Conservation (phyloP, 2,113 vertebrate species). For the Genyomyrus donnyi region DNA sequence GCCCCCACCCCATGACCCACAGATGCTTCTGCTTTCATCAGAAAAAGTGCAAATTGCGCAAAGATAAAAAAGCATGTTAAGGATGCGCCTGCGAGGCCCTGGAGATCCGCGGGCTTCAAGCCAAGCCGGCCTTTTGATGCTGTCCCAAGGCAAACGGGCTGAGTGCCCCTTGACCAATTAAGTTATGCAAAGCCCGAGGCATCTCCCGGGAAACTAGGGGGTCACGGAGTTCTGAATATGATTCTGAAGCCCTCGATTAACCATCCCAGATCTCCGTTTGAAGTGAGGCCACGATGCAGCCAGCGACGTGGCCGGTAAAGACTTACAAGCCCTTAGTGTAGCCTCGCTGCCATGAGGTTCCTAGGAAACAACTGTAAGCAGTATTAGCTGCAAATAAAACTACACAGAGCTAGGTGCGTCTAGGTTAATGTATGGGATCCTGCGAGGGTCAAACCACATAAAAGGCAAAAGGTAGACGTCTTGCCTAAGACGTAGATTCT, state of each 20-base stretch:
- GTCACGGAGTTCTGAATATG: not conserved
- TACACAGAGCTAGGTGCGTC: not conserved
- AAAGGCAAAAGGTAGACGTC: not conserved
- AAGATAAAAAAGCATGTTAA: not conserved
- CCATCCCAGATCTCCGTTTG: not conserved
- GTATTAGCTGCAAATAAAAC: not conserved
- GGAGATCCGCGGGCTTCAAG: not conserved
- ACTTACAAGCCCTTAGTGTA: not conserved
- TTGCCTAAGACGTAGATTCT: not conserved
- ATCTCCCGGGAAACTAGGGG: not conserved
- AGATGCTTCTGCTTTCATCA: not conserved
- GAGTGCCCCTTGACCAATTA: constrained; percentile 1
- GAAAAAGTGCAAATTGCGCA: not conserved
- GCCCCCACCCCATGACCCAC: not conserved
- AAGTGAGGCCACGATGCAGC: not conserved
- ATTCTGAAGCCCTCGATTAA: not conserved
- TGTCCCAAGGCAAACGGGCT: not conserved
- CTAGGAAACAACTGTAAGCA: not conserved
- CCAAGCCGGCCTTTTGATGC: not conserved
- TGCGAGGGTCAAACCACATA: not conserved
- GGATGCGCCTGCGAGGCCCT: not conserved
- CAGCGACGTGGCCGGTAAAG: not conserved
- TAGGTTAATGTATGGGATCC: not conserved
- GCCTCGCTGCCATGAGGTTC: not conserved
- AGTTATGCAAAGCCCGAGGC: not conserved